Percentiles rank a stretch among this genome's conserved stretches.
These are phyloP conservation scores for Paramormyrops hopkinsi DNA, from an alignment of 2,797 vertebrate genomes.

Conservation along the genomic window DNA sequence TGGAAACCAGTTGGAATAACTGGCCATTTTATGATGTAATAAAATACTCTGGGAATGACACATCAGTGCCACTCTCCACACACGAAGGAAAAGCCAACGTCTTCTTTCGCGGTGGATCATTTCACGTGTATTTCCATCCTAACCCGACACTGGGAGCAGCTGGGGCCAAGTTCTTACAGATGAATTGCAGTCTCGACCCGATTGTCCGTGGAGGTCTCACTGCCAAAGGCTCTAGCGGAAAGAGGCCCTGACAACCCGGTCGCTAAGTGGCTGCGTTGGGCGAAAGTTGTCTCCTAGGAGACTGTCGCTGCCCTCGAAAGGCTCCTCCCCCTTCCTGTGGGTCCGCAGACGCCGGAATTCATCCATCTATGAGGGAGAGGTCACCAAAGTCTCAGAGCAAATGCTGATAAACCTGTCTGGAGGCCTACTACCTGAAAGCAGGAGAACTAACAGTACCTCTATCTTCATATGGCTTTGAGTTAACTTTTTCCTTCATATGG, in stretches of 20 bases:
- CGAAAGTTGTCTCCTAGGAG: conserved; percentile 94
- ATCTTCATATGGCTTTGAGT: neutral
- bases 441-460: neutral
- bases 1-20: neutral
- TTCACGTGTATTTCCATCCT: neutral
- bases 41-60: neutral
- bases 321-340: conserved; percentile 86
- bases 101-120: neutral
- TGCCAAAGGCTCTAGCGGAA: conserved; percentile 71
- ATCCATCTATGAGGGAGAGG: conserved; percentile 71
- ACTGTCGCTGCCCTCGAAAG: conserved; percentile 83
- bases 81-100: neutral
- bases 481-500: neutral
- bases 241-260: conserved; percentile 82
- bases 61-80: neutral
- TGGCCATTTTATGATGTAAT: neutral
- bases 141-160: neutral
- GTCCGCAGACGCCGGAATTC: conserved; percentile 88
- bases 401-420: neutral
- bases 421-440: neutral
- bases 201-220: neutral
- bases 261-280: conserved; percentile 91
- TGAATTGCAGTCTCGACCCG: neutral
- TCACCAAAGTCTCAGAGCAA: neutral
- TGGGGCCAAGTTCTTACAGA: neutral